phyloP scores from a whole-genome alignment of 37 sponge, comb jelly and placozoan species.

The Aplysina aerophoba region DNA sequence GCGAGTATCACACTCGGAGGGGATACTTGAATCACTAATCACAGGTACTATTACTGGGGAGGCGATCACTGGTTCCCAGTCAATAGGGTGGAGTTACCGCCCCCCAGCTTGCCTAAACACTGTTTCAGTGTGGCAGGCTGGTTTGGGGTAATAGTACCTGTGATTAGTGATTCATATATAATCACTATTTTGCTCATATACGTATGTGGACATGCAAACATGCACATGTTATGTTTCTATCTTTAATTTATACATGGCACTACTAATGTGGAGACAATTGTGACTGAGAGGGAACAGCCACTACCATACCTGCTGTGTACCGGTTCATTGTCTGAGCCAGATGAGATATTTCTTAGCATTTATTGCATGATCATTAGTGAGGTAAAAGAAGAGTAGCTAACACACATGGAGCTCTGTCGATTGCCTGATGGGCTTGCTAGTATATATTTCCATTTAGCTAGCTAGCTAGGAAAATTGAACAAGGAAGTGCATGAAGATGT shows the following conservation, averaged over 20 bases:
- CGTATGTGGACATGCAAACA: neutral
- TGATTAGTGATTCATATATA: too few relatives aligned
- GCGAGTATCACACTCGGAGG: too few relatives aligned
- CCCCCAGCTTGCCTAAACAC: neutral
- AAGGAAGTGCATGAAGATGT: too few relatives aligned
- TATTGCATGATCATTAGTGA: neutral
- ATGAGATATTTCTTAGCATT: neutral
- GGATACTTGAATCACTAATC: too few relatives aligned
- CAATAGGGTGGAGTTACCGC: too few relatives aligned
- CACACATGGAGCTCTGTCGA: too few relatives aligned
- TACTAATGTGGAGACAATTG: neutral
- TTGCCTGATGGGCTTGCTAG: too few relatives aligned
- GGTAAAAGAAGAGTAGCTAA: neutral
- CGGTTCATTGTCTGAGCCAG: neutral
- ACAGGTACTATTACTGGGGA: too few relatives aligned
- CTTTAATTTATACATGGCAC: neutral
- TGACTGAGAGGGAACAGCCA: neutral
- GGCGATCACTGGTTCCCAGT: too few relatives aligned
- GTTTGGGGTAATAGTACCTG: too few relatives aligned
- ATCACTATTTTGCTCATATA: neutral
- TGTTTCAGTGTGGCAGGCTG: neutral
- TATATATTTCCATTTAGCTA: too few relatives aligned
- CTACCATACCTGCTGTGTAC: neutral
- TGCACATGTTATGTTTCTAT: neutral
- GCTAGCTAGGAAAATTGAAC: too few relatives aligned